Evolutionary conservation across 1,140 invertebrate species (phyloP).

Genomic region (Protaetia brevitarsis): DNA sequence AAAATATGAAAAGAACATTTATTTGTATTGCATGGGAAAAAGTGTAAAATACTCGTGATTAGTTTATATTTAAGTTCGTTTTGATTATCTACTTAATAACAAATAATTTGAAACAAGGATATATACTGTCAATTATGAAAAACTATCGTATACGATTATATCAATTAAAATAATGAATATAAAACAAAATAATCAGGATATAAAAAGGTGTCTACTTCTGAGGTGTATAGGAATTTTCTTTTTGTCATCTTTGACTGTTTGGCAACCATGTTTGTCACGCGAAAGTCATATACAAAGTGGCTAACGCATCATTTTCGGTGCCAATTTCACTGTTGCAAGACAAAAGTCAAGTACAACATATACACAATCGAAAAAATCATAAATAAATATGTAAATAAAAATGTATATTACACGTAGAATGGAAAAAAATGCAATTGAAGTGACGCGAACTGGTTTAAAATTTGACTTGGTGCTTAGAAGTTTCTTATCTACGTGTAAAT

Average conservation of each 20-base stretch:
- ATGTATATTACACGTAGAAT: constrained; percentile 9
- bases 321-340: constrained; percentile 38
- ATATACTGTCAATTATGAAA: constrained; percentile 14
- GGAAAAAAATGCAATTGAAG: neutral
- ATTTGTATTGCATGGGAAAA: no score
- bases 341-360: constrained; percentile 26
- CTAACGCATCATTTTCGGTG: constrained; percentile 4
- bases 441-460: no score
- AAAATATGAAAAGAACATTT: no score
- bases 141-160: neutral
- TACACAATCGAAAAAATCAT: constrained; percentile 18
- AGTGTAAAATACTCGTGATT: no score
- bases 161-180: neutral
- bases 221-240: constrained; percentile 7
- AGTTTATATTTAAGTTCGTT: no score
- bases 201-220: constrained; percentile 7
- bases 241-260: constrained; percentile 2
- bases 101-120: neutral
- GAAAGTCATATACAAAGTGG: neutral
- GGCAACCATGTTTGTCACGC: neutral
- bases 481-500: neutral
- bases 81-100: no score
- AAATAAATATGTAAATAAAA: neutral
- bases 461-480: no score
- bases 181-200: constrained; percentile 2